Evolutionary conservation across 2,797 vertebrate species (phyloP), one percentile per base, ranked within the genome.

Genomic region (Parauchenoglanis punctatus): DNA sequence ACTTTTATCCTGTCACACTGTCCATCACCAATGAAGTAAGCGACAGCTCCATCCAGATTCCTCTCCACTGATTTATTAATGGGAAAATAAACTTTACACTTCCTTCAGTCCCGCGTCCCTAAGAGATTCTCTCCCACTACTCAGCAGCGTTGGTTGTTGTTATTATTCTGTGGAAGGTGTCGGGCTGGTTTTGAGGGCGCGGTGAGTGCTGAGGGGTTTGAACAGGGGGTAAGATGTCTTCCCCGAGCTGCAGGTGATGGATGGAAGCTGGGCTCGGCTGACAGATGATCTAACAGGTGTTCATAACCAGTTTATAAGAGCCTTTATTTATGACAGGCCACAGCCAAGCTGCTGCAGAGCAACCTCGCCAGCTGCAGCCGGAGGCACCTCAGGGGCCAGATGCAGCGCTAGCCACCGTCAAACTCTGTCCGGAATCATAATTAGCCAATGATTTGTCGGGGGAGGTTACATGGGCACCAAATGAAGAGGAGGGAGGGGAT

Each of bases 251-350:
- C 80, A 86, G 93, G 97, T 99, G 98, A 99, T 99, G 97, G 98
- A 99, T 98, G 97, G 96, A 97, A 97, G 96, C 95, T 94, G 96
- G 94, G 96, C 96, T 96, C 95, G 96, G 96, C 97, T 92, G 91
- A 93, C 97, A 97, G 97, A 97, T 97, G 97, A 97, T 97, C 97
- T 97, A 97, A 97, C 97, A 97, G 96, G 97, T 97, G 97, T 97
- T 97, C 97, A 97, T 97, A 97, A 97, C 96, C 97, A 97, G 96
- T 97, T 96, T 97, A 97, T 97, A 97, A 97, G 96, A 97, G 97
- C 96, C 96, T 97, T 97, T 97, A 97, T 97, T 97, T 97, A 97
- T 97, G 97, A 95, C 95, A 95, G 96, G 96, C 96, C 96, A 96
- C 97, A 97, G 95, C 96, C 96, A 87, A 90, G 94, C 91, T 96